A percentile compares a stretch with the other conserved stretches of the same genome.
These are phyloP conservation scores for Epizoanthus rinbou DNA, from an alignment of 92 coral and sea anemone species.

Conservation along the genomic window DNA sequence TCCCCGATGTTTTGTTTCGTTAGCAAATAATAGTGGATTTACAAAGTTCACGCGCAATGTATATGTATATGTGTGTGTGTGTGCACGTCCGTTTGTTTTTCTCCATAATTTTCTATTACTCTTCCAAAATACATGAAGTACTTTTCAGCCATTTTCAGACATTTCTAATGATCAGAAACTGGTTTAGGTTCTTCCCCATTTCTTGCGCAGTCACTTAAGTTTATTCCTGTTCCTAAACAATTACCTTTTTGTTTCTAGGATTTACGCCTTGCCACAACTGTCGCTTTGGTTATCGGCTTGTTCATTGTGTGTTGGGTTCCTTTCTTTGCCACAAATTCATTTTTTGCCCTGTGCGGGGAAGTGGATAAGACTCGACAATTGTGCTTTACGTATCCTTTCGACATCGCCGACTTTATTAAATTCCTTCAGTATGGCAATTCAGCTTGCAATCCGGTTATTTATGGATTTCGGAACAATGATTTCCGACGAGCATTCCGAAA, in stretches of 20 bases:
- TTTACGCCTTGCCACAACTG: constrained; percentile 82
- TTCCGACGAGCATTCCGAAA: constrained; percentile 77
- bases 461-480: constrained; percentile 85
- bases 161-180: no score
- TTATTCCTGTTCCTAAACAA: neutral
- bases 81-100: neutral
- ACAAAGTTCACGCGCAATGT: no score
- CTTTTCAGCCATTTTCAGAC: no score
- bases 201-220: neutral
- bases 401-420: constrained; percentile 44
- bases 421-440: constrained; percentile 89
- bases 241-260: constrained; percentile 56
- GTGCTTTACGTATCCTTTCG: constrained; percentile 37
- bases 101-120: neutral
- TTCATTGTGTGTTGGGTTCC: constrained; percentile 79
- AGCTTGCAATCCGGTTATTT: constrained; percentile 76
- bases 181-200: no score
- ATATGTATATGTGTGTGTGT: no score
- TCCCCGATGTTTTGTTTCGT: no score
- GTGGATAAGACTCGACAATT: neutral
- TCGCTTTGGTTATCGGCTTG: constrained; percentile 85
- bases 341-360: constrained; percentile 53
- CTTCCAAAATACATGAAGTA: no score
- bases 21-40: no score
- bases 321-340: constrained; percentile 71